Base-by-base conservation (phyloP, 30 jellyfish, hydroid and myxozoan genomes). In the Aurelia aurita complex sp. Pacific region DNA sequence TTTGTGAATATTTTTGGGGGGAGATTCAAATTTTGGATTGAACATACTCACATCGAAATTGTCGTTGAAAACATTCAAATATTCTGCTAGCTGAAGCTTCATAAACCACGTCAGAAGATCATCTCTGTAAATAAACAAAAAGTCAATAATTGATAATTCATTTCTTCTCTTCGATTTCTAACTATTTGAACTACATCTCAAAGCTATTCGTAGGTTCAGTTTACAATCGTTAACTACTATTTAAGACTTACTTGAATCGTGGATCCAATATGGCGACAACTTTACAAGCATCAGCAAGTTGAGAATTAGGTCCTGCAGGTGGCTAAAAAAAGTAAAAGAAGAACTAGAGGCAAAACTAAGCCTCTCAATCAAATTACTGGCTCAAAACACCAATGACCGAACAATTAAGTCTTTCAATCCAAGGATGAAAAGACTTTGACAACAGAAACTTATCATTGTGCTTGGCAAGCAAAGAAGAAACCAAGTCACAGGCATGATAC, bases 221-320 rank as follows among this genome's bases (percentile, higher is more conserved):
- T 40, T 9, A 40, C 4, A 40, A 9, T 40, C 4, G 9, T 40
- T 40, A 40, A 40, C 6, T 40, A 9, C 6, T 40, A 9, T 3
- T 40, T 40, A 40, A 40, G 6, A 65, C 89, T 68, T 38, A 89
- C 99, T 77, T 95, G 84, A 95, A 83, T 32, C 92, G 85, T 12
- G 96, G 89, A 57, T 95, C 99, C 38, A 95, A 88, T 23, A 95
- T 86, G 42, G 89, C 83, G 2, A 95, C 92, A 29, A 95, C 99
- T 85, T 89, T 95, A 75, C 99, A 95, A 43, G 99, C 96, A 89
- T 95, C 97, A 4, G 97, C 97, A 23, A 95, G 79, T 59, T 84
- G 86, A 2, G 97, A 89, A 71, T 89, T 85, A 34, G 99, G 97
- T 8, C 97, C 99, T 16, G 99, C 91, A 0, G 94, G 68, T 0